Evolutionary conservation across 2,113 vertebrate genomes (phyloP).

Genomic region (Micromys minutus): DNA sequence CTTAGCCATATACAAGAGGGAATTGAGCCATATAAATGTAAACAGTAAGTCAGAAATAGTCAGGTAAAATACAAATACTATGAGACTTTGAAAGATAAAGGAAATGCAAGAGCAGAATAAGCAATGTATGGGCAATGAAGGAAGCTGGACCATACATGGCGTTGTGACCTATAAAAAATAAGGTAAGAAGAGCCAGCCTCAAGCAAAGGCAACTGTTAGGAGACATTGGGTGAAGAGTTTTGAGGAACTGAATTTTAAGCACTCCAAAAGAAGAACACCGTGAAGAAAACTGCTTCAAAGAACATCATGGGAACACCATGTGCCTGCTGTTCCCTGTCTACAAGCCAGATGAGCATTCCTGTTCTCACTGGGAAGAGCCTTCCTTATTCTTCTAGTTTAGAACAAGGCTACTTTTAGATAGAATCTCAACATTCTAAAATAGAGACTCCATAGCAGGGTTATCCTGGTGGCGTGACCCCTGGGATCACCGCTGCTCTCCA

Average conservation of each 20-base stretch:
- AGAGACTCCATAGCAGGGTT: background rate
- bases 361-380: background rate
- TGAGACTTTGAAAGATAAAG: background rate
- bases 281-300: background rate
- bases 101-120: background rate
- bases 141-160: background rate
- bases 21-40: background rate
- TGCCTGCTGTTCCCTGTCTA: background rate
- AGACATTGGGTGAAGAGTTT: background rate
- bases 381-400: background rate
- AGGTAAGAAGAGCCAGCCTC: background rate
- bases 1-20: background rate
- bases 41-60: background rate
- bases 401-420: background rate
- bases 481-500: background rate
- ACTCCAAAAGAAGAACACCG: background rate
- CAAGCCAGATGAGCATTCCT: background rate
- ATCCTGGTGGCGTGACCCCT: background rate
- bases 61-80: background rate
- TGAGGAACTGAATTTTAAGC: background rate
- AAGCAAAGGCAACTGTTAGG: background rate
- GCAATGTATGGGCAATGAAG: background rate
- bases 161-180: background rate
- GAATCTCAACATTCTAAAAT: background rate
- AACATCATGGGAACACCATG: background rate